A percentile compares a stretch with the other conserved stretches of the same genome.
Conservation (phyloP, 2,888 invertebrate genomes). For the Andricus quercusramuli region DNA sequence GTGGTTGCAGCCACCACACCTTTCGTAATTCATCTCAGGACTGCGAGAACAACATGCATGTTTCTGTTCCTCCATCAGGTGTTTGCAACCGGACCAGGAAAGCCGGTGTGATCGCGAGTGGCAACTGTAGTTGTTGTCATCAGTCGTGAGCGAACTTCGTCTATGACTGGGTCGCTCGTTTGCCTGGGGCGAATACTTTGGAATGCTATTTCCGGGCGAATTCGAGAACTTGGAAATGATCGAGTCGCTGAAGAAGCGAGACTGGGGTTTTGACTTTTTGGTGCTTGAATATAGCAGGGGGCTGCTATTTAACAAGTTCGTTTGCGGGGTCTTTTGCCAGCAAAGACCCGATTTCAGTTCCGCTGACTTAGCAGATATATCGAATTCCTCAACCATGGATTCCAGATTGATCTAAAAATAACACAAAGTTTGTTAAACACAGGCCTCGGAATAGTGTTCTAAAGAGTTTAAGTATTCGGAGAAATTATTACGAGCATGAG, state of each 20-base stretch:
- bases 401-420: constrained; percentile 27
- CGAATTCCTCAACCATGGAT: constrained; percentile 6
- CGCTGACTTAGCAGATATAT: constrained; percentile 46
- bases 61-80: constrained; percentile 39
- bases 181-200: not conserved
- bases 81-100: constrained; percentile 48
- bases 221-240: constrained; percentile 35
- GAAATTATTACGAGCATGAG: too few relatives aligned
- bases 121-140: constrained; percentile 45
- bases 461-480: too few relatives aligned
- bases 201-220: not conserved
- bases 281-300: not conserved
- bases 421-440: too few relatives aligned
- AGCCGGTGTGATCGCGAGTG: constrained; percentile 43
- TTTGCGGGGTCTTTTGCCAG: constrained; percentile 63
- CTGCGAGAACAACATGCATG: constrained; percentile 43
- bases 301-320: constrained; percentile 43
- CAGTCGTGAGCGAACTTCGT: constrained; percentile 10
- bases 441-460: too few relatives aligned
- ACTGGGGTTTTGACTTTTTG: not conserved
- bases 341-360: constrained; percentile 52
- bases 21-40: constrained; percentile 9
- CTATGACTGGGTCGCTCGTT: not conserved
- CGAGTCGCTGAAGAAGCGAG: constrained; percentile 39
- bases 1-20: constrained; percentile 43